Evolutionary conservation across 2,113 vertebrate genomes (phyloP).

Genomic region (Tympanuchus pallidicinctus): DNA sequence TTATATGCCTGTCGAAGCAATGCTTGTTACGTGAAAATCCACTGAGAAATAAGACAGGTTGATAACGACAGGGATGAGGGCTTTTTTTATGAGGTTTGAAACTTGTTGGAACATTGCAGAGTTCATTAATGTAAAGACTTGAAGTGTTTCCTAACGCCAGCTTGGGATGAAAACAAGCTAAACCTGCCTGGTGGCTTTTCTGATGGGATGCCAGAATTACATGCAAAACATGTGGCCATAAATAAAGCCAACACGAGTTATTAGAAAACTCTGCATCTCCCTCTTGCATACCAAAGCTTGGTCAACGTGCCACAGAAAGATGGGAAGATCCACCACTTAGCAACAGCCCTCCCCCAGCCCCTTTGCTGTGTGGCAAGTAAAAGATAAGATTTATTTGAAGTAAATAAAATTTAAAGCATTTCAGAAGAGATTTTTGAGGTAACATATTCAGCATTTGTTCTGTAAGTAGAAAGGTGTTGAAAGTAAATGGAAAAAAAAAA

Average conservation of each 20-base stretch:
- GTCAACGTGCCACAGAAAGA: neutral
- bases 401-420: neutral
- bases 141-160: neutral
- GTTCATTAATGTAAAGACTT: neutral
- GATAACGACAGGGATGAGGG: neutral
- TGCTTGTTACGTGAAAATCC: rapidly evolving
- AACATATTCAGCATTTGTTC: neutral
- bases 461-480: neutral
- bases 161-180: neutral
- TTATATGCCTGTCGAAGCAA: rapidly evolving
- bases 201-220: neutral
- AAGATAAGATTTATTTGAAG: neutral
- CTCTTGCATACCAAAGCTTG: neutral
- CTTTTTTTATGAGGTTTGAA: neutral
- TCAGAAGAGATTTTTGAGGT: neutral
- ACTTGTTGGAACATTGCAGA: neutral
- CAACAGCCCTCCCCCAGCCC: neutral
- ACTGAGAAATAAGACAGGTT: rapidly evolving
- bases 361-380: neutral
- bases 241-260: neutral
- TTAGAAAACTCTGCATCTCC: neutral
- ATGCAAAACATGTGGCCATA: neutral
- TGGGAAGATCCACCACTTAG: neutral
- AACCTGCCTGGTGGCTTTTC: conserved; percentile 3
- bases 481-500: neutral